Evolutionary conservation across 1,140 invertebrate genomes (phyloP).

Genomic region (Orchestia grillus): DNA sequence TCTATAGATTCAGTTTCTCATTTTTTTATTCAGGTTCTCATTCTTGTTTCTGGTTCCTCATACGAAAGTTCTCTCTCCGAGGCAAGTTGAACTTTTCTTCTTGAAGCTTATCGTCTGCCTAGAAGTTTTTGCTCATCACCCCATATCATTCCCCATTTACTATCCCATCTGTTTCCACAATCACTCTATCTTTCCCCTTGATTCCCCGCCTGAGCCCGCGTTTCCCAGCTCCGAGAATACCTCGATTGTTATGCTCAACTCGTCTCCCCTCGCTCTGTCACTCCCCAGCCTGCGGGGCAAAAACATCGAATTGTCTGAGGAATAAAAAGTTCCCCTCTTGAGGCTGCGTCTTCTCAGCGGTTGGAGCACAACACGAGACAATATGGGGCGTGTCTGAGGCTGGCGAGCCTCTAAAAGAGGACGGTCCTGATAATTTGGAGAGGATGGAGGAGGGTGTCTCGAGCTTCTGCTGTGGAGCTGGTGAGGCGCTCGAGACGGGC

Average conservation of each 20-base stretch:
- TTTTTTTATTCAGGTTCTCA: not conserved
- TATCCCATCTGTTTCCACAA: not conserved
- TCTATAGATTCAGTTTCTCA: not conserved
- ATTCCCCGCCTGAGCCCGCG: not conserved
- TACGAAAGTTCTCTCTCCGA: not conserved
- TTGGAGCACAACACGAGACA: not conserved
- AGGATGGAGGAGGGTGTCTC: not conserved
- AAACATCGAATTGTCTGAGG: not conserved
- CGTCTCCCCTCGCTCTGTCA: not conserved
- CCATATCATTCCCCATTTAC: not conserved
- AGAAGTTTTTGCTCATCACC: not conserved
- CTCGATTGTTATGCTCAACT: slow-evolving; percentile 7
- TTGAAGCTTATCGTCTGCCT: not conserved
- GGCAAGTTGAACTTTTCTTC: not conserved
- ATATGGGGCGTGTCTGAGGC: not conserved
- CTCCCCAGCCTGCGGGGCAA: not conserved
- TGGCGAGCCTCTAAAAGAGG: not conserved
- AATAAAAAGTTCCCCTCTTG: not conserved
- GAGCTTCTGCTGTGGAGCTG: too few relatives aligned
- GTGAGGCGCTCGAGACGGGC: too few relatives aligned
- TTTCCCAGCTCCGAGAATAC: not conserved
- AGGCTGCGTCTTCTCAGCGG: not conserved
- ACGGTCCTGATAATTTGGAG: not conserved
- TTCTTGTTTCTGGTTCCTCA: not conserved
- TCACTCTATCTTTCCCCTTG: not conserved